Evolutionary conservation across 2,797 vertebrate genomes (phyloP).

Genomic region (Zonotrichia albicollis): DNA sequence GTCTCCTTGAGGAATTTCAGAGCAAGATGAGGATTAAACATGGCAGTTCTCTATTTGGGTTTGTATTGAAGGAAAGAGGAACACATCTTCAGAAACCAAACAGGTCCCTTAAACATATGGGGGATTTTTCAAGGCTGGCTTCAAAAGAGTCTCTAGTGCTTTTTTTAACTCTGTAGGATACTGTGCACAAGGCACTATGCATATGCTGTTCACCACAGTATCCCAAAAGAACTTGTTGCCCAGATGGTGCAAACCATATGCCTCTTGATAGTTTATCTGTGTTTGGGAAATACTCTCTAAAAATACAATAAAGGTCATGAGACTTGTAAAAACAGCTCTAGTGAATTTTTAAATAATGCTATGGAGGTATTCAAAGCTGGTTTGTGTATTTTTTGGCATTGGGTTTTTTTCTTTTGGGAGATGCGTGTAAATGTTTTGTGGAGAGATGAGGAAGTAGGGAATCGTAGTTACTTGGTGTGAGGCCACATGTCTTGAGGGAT

Average conservation of each 20-base stretch:
- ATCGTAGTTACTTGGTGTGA: background rate
- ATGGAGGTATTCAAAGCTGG: background rate
- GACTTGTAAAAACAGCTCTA: background rate
- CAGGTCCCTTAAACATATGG: slow-evolving; percentile 66
- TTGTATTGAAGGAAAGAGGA: slow-evolving; percentile 57
- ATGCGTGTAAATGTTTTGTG: background rate
- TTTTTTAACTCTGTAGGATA: slow-evolving; percentile 53
- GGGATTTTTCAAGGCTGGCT: slow-evolving; percentile 67
- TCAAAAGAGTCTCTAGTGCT: slow-evolving; percentile 58
- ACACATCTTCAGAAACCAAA: slow-evolving; percentile 49
- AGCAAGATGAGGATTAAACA: slow-evolving; percentile 33
- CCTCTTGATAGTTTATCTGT: slow-evolving; percentile 50
- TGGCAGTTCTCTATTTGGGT: slow-evolving; percentile 57
- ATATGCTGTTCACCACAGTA: slow-evolving; percentile 64
- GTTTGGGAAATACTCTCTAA: slow-evolving; percentile 58
- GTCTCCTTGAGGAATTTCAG: slow-evolving; percentile 34
- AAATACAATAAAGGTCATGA: slow-evolving; percentile 23
- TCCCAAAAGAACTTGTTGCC: slow-evolving; percentile 61
- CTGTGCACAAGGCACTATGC: slow-evolving; percentile 28
- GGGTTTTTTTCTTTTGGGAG: background rate
- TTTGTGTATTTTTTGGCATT: background rate
- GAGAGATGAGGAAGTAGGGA: background rate
- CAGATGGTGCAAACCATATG: slow-evolving; percentile 70
- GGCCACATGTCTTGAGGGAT: background rate
- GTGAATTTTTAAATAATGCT: background rate